Base-by-base conservation (phyloP, 1,140 invertebrate species). In the Drosophila suzukii region DNA sequence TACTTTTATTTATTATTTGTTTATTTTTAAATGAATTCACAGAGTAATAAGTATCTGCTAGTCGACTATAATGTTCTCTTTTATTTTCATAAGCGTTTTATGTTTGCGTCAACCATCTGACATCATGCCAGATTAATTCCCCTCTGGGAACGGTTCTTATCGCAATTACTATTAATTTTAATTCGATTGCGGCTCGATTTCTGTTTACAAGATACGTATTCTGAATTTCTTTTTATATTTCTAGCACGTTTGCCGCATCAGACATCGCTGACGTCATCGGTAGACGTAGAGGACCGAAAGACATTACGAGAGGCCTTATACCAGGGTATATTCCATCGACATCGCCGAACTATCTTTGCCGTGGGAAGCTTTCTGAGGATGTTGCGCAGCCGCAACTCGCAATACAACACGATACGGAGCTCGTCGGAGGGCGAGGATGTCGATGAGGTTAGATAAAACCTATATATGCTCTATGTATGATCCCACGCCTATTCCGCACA, bases 291-390 rank as follows among this genome's bases (percentile, higher is more conserved):
- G 67, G 92, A 92, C 81, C 78, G 92, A 27, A 92, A 92, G 81
- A 92, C 91, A 36, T 93, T 96, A 56, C 93, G 96, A 68, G 96
- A 96, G 82, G 96, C 96, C 61, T 92, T 97, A 63, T 97, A 97
- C 86, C 95, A 96, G 90, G 96, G 96, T 81, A 97, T 97, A 75
- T 96, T 97, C 92, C 95, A 96, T 93, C 94, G 95, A 71, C 96
- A 96, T 92, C 94, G 96, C 55, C 94, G 96, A 89, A 96, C 96
- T 20, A 96, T 97, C 86, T 95, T 96, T 85, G 96, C 96, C 38
- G 93, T 96, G 54, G 96, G 96, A 36, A 96, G 96, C 54, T 96
- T 97, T 90, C 94, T 97, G 43, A 94, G 96, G 63, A 96, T 97
- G 96, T 93, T 97, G 70, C 95, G 95, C 91, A 95, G 95, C 91